phyloP scores from a whole-genome alignment of 2,113 vertebrate species.

The Procavia capensis region DNA sequence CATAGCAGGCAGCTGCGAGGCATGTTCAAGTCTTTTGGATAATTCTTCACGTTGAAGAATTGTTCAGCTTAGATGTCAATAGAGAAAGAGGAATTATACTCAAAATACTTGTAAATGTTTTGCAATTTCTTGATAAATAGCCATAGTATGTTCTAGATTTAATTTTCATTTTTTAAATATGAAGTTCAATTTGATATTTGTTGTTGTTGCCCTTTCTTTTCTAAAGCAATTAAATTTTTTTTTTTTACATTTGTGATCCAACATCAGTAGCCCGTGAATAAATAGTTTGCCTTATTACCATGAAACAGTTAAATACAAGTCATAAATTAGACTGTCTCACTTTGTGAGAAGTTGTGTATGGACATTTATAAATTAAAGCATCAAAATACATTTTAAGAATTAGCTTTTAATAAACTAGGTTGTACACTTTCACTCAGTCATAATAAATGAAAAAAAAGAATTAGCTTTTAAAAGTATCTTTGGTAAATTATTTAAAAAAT shows the following conservation, averaged over 20 bases:
- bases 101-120: conserved; percentile 20
- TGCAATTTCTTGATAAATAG: not conserved
- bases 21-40: not conserved
- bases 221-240: conserved; percentile 26
- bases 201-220: not conserved
- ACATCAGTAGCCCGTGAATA: not conserved
- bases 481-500: not conserved
- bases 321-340: not conserved
- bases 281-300: conserved; percentile 16
- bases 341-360: conserved; percentile 33
- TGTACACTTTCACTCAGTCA: no score
- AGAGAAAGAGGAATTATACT: not conserved
- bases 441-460: no score
- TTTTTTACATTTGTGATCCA: not conserved
- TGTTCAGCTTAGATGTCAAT: not conserved
- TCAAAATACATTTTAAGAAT: conserved; percentile 5
- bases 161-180: not conserved
- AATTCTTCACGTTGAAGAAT: not conserved
- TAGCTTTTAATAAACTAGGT: conserved; percentile 12
- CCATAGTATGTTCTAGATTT: not conserved
- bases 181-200: conserved; percentile 21
- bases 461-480: not conserved
- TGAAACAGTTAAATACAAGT: conserved; percentile 24
- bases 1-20: not conserved
- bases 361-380: conserved; percentile 48